A percentile compares a stretch with the other conserved stretches of the same genome.
Conservation (phyloP, 2,797 vertebrate species). For the Lateolabrax maculatus region DNA sequence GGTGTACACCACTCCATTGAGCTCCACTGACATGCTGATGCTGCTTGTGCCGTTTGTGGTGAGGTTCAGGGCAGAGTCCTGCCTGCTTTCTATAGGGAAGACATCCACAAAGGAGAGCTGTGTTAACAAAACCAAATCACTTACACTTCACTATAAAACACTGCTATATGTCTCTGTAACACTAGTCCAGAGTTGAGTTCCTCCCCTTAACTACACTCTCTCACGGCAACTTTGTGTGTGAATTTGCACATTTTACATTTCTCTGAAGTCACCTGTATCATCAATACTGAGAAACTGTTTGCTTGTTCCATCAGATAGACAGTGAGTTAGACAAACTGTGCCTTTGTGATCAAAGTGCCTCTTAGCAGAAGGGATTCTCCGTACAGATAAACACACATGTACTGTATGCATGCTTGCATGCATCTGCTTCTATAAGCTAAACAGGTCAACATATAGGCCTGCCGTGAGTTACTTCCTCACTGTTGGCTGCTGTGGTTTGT, state of each 20-base stretch:
- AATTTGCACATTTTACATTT: constrained; percentile 40
- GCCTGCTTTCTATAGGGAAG: constrained; percentile 85
- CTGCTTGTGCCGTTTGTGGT: constrained; percentile 91
- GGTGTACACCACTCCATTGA: constrained; percentile 95
- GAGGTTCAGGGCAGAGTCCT: constrained; percentile 87
- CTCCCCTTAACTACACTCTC: too few relatives aligned
- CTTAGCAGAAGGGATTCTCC: constrained; percentile 58
- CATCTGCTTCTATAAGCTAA: constrained; percentile 46
- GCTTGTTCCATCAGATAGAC: constrained; percentile 49
- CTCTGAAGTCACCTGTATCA: constrained; percentile 49
- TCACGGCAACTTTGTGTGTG: neutral
- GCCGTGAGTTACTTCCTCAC: constrained; percentile 49
- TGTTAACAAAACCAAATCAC: neutral
- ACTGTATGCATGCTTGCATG: constrained; percentile 14
- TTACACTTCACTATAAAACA: neutral
- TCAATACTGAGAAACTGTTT: constrained; percentile 62
- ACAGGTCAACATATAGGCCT: constrained; percentile 55
- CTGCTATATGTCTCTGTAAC: neutral
- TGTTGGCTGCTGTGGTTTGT: constrained; percentile 63
- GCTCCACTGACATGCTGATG: constrained; percentile 98
- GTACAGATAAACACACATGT: constrained; percentile 27
- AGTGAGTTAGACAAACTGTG: constrained; percentile 39
- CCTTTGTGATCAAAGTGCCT: constrained; percentile 61
- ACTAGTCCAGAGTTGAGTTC: neutral
- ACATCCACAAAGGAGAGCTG: constrained; percentile 13